A percentile compares a stretch with the other conserved stretches of the same genome.
Conservation (phyloP, 2,888 invertebrate genomes). For the Andrena camellia region DNA sequence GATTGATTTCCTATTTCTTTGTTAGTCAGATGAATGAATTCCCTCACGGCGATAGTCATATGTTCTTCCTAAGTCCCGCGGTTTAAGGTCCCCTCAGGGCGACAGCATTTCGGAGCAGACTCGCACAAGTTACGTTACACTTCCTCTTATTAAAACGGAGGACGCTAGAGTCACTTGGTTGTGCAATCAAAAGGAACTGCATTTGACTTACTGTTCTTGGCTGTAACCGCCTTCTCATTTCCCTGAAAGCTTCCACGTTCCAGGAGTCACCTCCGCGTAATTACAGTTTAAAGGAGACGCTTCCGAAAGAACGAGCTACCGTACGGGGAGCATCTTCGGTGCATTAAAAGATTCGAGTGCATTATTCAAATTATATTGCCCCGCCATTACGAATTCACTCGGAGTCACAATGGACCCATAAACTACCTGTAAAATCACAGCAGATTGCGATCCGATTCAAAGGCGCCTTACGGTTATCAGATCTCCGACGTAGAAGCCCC, state of each 20-base stretch:
- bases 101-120: too few species aligned
- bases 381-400: conserved; percentile 39
- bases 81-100: too few species aligned
- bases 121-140: neutral
- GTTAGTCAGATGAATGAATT: neutral
- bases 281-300: conserved; percentile 24
- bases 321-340: neutral
- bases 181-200: conserved; percentile 30
- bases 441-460: conserved; percentile 29
- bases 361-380: conserved; percentile 39
- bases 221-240: conserved; percentile 37
- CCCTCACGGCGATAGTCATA: neutral
- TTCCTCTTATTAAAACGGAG: conserved; percentile 22
- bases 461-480: conserved; percentile 20
- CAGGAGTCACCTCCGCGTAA: neutral
- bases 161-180: neutral
- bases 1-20: too few species aligned
- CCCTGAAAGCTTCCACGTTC: conserved; percentile 39
- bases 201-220: conserved; percentile 23
- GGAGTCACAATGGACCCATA: conserved; percentile 20
- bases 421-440: conserved; percentile 15
- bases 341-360: conserved; percentile 35
- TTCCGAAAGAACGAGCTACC: neutral
- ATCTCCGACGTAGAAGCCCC: conserved; percentile 11
- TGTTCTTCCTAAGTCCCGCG: neutral